Evolutionary conservation across 2,113 vertebrate genomes (phyloP).

Genomic region (Callocephalon fimbriatum): DNA sequence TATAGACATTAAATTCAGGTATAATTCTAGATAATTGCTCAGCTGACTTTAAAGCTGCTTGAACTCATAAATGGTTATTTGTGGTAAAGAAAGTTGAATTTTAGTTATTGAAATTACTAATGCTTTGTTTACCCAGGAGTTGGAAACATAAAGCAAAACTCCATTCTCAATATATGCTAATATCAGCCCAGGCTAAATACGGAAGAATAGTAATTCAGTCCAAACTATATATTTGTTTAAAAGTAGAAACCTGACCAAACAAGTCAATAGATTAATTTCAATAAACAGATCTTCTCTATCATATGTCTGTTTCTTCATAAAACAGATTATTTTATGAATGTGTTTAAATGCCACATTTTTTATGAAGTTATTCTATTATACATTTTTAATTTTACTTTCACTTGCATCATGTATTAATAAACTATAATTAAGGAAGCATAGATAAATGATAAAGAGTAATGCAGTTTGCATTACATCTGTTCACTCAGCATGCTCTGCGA

Average conservation of each 20-base stretch:
- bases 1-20: not conserved
- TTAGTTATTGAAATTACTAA: not conserved
- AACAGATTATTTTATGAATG: not conserved
- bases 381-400: not conserved
- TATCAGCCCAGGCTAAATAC: not conserved
- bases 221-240: not conserved
- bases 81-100: not conserved
- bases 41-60: not conserved
- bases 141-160: not conserved
- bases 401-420: not conserved
- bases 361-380: not conserved
- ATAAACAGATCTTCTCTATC: not conserved
- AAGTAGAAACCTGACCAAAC: not conserved
- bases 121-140: not conserved
- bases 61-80: not conserved
- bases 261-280: not conserved
- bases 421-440: not conserved
- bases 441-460: not conserved
- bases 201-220: not conserved
- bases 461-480: not conserved
- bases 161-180: not conserved
- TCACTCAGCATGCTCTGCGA: not conserved
- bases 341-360: not conserved
- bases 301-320: not conserved
- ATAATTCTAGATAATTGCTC: not conserved